These are phyloP conservation scores for Cassiopea andromeda DNA, from an alignment of 30 jellyfish, hydroid and myxozoan genomes.

Conservation along the genomic window DNA sequence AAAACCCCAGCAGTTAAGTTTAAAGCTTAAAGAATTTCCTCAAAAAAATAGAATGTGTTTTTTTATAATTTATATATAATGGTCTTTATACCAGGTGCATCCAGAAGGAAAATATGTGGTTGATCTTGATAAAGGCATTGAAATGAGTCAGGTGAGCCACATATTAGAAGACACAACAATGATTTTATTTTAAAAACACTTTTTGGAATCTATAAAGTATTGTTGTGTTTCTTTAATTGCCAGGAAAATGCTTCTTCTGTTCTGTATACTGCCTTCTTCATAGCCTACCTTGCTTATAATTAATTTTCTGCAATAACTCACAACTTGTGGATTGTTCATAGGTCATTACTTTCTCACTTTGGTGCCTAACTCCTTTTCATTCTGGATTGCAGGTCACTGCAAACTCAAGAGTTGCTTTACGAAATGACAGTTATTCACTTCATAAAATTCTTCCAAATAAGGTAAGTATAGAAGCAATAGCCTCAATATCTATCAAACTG, in stretches of 20 bases:
- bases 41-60: no score
- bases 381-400: slow-evolving; percentile 82
- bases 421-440: slow-evolving; percentile 95
- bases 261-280: neutral
- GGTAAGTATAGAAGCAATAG: slow-evolving; percentile 40
- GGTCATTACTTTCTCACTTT: no score
- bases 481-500: neutral
- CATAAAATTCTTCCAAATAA: slow-evolving; percentile 94
- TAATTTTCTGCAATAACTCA: no score
- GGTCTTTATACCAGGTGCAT: slow-evolving; percentile 71
- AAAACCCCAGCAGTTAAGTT: no score
- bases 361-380: neutral
- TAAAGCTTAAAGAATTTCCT: no score
- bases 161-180: neutral
- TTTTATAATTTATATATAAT: no score
- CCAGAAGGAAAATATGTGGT: slow-evolving; percentile 99
- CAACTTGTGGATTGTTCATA: no score
- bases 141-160: slow-evolving; percentile 83
- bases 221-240: no score
- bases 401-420: slow-evolving; percentile 93
- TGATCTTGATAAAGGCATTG: slow-evolving; percentile 95
- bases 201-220: no score
- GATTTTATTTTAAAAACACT: no score
- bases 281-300: neutral
- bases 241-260: neutral